These are phyloP conservation scores for Zaprionus kolodkinae DNA, from an alignment of 1,140 invertebrate genomes.

Conservation along the genomic window DNA sequence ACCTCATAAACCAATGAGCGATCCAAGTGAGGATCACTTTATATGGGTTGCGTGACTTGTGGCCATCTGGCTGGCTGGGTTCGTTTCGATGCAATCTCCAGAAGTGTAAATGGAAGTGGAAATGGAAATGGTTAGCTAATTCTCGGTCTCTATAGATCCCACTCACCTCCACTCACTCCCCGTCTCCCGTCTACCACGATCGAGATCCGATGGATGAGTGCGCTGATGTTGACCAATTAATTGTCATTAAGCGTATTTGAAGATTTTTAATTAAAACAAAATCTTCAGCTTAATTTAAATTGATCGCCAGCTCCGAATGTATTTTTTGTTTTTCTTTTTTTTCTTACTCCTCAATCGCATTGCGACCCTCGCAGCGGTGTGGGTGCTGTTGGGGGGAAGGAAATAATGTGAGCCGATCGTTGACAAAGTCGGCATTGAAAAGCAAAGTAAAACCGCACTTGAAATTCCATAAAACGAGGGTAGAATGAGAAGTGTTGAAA, in stretches of 20 bases:
- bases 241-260: conserved; percentile 82
- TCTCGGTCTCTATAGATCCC: conserved; percentile 30
- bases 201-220: conserved; percentile 46
- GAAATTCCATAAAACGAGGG: conserved; percentile 24
- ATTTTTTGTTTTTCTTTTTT: conserved; percentile 8
- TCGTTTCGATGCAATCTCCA: conserved; percentile 32
- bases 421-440: conserved; percentile 47
- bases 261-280: conserved; percentile 82
- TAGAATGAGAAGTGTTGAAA: neutral
- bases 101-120: conserved; percentile 31
- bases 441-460: conserved; percentile 40
- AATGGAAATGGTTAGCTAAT: conserved; percentile 21
- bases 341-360: conserved; percentile 51
- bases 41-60: conserved; percentile 76
- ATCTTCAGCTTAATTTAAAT: conserved; percentile 81
- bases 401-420: neutral
- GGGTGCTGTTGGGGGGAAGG: conserved; percentile 15
- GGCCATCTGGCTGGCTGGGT: conserved; percentile 64
- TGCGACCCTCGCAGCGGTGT: conserved; percentile 40
- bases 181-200: conserved; percentile 11
- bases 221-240: conserved; percentile 74
- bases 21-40: conserved; percentile 33
- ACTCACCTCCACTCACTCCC: neutral
- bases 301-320: conserved; percentile 65
- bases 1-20: conserved; percentile 19